phyloP scores from a whole-genome alignment of 2,113 vertebrate species.

The Dasypus novemcinctus region DNA sequence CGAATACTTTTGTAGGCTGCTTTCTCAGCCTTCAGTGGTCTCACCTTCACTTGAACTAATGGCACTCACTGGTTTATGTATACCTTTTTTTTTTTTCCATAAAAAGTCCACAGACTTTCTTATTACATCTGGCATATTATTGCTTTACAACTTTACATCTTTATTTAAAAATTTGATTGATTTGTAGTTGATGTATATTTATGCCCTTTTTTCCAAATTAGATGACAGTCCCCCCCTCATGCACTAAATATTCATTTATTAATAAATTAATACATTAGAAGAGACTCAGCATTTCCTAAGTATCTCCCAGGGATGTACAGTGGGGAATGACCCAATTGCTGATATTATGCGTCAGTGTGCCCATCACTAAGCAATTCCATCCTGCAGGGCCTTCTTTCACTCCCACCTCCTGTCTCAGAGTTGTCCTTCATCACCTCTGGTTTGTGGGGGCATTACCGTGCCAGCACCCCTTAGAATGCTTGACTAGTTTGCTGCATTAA shows the following conservation, averaged over 20 bases:
- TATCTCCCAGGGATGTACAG: background rate
- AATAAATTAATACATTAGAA: background rate
- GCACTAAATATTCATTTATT: background rate
- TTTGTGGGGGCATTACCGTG: background rate
- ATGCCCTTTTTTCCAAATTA: conserved; percentile 31
- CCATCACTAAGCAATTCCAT: background rate
- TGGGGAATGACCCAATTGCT: background rate
- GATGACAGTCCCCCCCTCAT: background rate
- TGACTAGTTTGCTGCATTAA: conserved; percentile 34
- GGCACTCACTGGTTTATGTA: background rate
- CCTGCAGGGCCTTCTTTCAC: background rate
- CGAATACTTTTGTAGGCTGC: background rate
- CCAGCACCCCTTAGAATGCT: conserved; percentile 25
- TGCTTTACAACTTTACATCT: conserved; percentile 29
- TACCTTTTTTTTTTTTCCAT: background rate
- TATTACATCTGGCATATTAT: background rate
- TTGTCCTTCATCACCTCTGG: background rate
- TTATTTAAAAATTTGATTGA: background rate
- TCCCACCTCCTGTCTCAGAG: background rate
- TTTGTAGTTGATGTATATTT: background rate
- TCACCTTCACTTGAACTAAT: background rate
- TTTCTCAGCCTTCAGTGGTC: background rate
- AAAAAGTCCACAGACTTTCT: background rate
- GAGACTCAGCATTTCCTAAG: background rate
- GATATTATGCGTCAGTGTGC: background rate